phyloP scores from a whole-genome alignment of 1,140 invertebrate species.

The Hermetia illucens region DNA sequence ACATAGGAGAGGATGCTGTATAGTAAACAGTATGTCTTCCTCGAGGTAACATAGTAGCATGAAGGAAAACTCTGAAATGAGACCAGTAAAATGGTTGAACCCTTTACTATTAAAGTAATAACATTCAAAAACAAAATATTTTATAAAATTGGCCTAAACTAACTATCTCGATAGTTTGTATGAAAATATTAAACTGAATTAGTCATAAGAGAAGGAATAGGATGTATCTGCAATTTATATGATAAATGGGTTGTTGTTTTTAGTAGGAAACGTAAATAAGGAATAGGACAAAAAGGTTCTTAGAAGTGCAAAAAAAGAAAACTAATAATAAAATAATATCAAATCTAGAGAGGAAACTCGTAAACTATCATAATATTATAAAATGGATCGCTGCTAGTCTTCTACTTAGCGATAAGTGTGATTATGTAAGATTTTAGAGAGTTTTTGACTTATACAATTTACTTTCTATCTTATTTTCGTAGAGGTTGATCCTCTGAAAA shows the following conservation, averaged over 20 bases:
- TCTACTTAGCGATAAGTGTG: no score
- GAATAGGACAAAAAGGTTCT: background rate
- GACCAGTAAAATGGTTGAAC: background rate
- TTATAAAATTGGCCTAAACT: background rate
- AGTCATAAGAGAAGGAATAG: background rate
- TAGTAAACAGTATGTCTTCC: background rate
- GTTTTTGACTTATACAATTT: no score
- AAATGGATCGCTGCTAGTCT: no score
- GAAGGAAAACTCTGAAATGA: background rate
- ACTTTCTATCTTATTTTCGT: no score
- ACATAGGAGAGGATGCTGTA: background rate
- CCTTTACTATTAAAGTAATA: background rate
- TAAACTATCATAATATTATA: no score
- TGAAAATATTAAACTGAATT: no score
- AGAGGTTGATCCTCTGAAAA: no score
- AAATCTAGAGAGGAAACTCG: no score
- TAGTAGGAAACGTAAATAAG: background rate
- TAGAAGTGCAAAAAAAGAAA: background rate
- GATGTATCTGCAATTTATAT: background rate
- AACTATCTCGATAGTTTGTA: background rate
- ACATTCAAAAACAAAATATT: background rate
- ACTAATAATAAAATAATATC: background rate
- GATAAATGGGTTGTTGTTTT: background rate
- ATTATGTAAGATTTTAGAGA: no score
- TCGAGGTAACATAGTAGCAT: background rate